Evolutionary conservation across 2,888 invertebrate species (phyloP), one percentile per base, ranked within the genome.

Genomic region (Drosophila leonis): DNA sequence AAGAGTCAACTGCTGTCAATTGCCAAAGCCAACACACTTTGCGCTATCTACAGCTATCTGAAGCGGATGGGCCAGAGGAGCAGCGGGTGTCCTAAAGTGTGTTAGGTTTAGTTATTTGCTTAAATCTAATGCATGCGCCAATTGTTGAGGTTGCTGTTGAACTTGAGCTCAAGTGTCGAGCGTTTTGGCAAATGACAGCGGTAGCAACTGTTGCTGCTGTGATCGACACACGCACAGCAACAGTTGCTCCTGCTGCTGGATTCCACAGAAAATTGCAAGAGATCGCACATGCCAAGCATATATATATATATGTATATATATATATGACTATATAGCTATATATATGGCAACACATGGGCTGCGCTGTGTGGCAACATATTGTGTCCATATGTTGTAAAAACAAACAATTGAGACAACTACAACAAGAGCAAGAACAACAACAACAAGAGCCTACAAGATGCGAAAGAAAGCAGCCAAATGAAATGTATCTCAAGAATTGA

Each of bases 361-460:
- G 48, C 72, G 48, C 77, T 68, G 66, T 68, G 80, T 68, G 71
- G 80, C 72, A 86, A 86, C 85, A 85, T 85, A 80, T 85, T 85
- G 85, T 78, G 80, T 67, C 85, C 85, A 85, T 83, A 85, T 85
- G 85, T 82, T 85, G 80, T 65, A 64, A 72, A 88, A 83, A 82
- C 84, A 88, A 88, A 88, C 86, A 86, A 83, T 78, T 78, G 77
- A 75, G 54, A 24, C 44, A 15, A 24, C 44, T 13, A 10, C 24
- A 35, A 9, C 35, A 15, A 37, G 27, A 59, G 52, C 51, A 49
- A 48, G 52, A 74, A n/a, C 24, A 35, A 9, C 35, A 15, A 37
- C 29, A 59, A 55, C 51, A 49, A 48, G 55, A 74, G 62, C 54
- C 68, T 33, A 52, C 59, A 66, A 31, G 48, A 54, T 54, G 57